Base-by-base conservation (phyloP, 2,797 vertebrate species). In the Austrolebias charrua region DNA sequence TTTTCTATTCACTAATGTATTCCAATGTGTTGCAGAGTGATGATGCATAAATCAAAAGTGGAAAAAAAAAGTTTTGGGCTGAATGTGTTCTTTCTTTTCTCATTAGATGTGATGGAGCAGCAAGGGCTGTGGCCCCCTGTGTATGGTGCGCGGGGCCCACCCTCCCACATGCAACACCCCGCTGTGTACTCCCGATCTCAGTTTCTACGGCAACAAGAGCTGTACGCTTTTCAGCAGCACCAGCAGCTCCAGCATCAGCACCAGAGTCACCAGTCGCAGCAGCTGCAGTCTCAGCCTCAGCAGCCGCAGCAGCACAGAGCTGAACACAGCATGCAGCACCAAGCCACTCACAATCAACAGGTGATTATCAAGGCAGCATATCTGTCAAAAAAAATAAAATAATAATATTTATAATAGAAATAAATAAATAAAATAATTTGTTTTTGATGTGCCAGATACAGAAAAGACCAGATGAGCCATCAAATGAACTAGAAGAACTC, bases 61-160 rank as follows among this genome's bases (percentile, higher is more conserved):
- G 4, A 8, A 8, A 9, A 8, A 24, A 20, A 48, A 18, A 69
- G 38, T 58, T 31, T 31, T 51, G 58, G 48, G 29, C 54, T 45
- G 5, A 57, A 52, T 47, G 51, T 73, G 49, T 75, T 16, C 52
- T n/a, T 65, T 71, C 66, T 46, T 77, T 66, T 83, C 86, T 88
- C 92, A 94, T 95, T 95, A 70, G 97, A 98, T 13, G 95, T 98
- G 86, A 98, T 98, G 94, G 96, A 98, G 90, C 96, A 97, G 92
- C 94, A 94, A 0, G 95, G 96, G 1, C 90, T 98, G 78, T 98
- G 97, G 96, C 95, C 97, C 81, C 95, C 96, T 65, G 94, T 98
- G 93, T 98, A 97, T n/a, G 92, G 95, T 3, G 89, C 94, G 80
- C 93, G 96, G 78, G 96, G 94, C 70, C 95, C 96, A 33, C 10